Conservation (phyloP, 2,797 vertebrate species). For the Myotis pilosus region DNA sequence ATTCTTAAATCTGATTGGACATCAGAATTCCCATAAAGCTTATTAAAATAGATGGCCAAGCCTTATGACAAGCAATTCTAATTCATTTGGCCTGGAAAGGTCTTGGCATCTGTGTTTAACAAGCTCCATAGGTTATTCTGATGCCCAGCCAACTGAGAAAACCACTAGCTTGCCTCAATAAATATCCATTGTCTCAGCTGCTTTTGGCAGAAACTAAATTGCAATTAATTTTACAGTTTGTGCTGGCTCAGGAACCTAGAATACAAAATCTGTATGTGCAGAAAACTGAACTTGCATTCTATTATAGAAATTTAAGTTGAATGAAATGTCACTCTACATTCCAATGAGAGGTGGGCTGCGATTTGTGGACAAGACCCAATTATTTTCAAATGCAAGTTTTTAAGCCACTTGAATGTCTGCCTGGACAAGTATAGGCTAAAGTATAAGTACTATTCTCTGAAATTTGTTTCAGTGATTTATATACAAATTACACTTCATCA, state of each 20-base stretch:
- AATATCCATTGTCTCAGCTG: background rate
- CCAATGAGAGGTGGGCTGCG: background rate
- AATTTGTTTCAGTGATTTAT: background rate
- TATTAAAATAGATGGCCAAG: background rate
- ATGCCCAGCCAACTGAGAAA: background rate
- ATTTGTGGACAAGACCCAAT: background rate
- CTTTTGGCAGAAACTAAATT: slow-evolving; percentile 21
- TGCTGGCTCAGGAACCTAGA: background rate
- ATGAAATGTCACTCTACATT: background rate
- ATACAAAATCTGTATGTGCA: background rate
- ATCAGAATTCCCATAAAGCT: background rate
- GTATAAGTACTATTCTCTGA: background rate
- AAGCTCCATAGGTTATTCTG: background rate
- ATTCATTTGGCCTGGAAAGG: background rate
- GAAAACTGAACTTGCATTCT: background rate
- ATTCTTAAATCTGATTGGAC: background rate
- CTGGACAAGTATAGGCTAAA: background rate
- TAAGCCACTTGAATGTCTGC: background rate
- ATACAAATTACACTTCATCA: background rate
- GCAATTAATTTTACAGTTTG: background rate
- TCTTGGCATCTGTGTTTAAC: background rate
- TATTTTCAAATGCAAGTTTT: background rate
- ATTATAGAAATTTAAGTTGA: background rate
- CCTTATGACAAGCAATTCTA: background rate
- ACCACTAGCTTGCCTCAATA: background rate